phyloP scores from a whole-genome alignment of 2,888 invertebrate genomes.

The Hemaris fuciformis region DNA sequence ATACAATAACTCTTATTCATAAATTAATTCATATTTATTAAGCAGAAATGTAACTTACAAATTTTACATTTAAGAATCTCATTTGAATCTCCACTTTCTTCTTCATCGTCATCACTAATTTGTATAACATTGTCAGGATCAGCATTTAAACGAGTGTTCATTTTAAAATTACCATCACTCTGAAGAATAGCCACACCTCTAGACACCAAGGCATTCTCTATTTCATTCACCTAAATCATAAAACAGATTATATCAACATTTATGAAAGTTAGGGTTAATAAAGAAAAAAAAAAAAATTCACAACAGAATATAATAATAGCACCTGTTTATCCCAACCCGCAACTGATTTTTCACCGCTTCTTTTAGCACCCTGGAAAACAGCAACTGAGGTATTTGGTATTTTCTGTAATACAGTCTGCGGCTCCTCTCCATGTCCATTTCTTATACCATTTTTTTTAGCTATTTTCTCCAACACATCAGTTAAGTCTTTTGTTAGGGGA shows the following conservation, averaged over 20 bases:
- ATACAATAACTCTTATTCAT: no score
- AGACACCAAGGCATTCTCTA: constrained; percentile 75
- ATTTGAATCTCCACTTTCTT: constrained; percentile 28
- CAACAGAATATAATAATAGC: no score
- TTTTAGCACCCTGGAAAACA: constrained; percentile 83
- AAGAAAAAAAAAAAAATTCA: no score
- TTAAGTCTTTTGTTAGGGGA: constrained; percentile 77
- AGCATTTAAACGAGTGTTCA: constrained; percentile 38
- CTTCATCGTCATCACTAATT: constrained; percentile 72
- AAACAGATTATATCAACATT: background rate
- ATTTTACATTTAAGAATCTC: constrained; percentile 64
- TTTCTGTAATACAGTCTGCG: constrained; percentile 68
- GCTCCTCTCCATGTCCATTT: constrained; percentile 36
- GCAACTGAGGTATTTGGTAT: constrained; percentile 83
- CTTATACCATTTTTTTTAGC: constrained; percentile 51
- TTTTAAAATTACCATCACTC: constrained; percentile 84
- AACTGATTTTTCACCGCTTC: constrained; percentile 50
- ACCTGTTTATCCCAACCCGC: constrained; percentile 21
- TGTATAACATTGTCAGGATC: constrained; percentile 68
- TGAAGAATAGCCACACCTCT: constrained; percentile 83
- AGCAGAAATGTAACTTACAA: constrained; percentile 52
- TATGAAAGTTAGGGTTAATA: background rate
- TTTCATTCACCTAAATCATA: constrained; percentile 77
- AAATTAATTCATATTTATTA: background rate
- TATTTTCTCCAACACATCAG: constrained; percentile 79